Conservation (phyloP, 2,888 invertebrate species). For the Eristalis tenax region DNA sequence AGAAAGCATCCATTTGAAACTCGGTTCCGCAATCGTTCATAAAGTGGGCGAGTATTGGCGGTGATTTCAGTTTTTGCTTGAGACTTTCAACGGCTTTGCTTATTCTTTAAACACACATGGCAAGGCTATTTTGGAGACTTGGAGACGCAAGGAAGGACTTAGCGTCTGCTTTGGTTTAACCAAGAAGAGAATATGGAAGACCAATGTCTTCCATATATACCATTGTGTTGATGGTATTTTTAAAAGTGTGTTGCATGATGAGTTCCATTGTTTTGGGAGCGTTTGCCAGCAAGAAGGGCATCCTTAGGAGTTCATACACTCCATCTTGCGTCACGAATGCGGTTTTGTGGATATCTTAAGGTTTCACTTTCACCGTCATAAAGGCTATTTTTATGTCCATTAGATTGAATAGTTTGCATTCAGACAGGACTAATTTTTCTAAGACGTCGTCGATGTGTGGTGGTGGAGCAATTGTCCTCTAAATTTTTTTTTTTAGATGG, state of each 20-base stretch:
- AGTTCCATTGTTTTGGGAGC: neutral
- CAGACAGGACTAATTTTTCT: too few species aligned
- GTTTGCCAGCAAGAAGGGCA: slow-evolving; percentile 2
- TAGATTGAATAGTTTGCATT: neutral
- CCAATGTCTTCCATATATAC: too few species aligned
- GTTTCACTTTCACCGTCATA: slow-evolving; percentile 15
- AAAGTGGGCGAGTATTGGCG: too few species aligned
- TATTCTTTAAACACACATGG: slow-evolving; percentile 9
- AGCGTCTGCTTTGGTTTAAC: too few species aligned
- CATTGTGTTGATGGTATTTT: neutral
- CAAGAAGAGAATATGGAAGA: too few species aligned
- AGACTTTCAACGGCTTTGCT: slow-evolving; percentile 4
- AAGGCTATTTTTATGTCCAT: slow-evolving; percentile 28
- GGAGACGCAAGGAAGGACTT: too few species aligned
- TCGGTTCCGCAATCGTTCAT: too few species aligned
- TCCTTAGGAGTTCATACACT: slow-evolving; percentile 21
- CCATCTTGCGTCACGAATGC: slow-evolving; percentile 33
- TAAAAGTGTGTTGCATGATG: neutral
- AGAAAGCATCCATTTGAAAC: too few species aligned
- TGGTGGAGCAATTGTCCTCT: too few species aligned
- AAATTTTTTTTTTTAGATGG: too few species aligned
- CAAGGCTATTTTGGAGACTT: neutral
- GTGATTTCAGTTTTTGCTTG: neutral
- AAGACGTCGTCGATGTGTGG: too few species aligned
- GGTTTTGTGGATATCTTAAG: neutral